Base-by-base conservation (phyloP, 2,113 vertebrate genomes). In the Alectura lathami region DNA sequence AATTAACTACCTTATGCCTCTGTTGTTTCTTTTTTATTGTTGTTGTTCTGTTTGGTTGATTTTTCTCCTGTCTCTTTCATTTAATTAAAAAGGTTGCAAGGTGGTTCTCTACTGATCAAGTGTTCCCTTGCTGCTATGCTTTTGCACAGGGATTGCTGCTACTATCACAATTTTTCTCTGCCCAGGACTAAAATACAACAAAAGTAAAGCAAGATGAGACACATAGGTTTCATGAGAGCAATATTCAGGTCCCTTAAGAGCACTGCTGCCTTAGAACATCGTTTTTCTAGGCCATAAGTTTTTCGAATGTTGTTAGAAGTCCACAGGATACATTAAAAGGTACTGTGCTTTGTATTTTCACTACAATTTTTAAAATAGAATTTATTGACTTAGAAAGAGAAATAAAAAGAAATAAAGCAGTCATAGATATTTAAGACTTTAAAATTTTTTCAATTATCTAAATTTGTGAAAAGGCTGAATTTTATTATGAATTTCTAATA, bases 171-270 rank as follows among this genome's bases (percentile, higher is more conserved):
- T 95, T 83, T 14, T 82, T 82, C 67, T 86, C 34, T 89, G 11
- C 34, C 20, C 34, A 50, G 23, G 47, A 87, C 38, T 87, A 64
- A 87, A 79, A 84, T 34, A 59, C 66, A 92, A 63, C 24, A 60
- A 67, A 86, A 92, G 26, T 16, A 84, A 94, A 78, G 89, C 43
- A 91, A 94, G n/a, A 91, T 20, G 60, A 95, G 66, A 91, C n/a
- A 59, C 32, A 32, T 36, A 11, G 34, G 70, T 84, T 79, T 73
- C 86, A 63, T 64, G 43, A 92, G 47, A 95, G 43, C 34, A 4
- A 32, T 87, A 68, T 78, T 29, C 26, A 91, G 6, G 16, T 89
- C 87, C 38, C 82, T 56, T 48, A 89, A 93, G 87, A 79, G 30
- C 30, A 72, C 38, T 75, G 43, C 30, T 82, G 62, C 43, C 51